Base-by-base conservation (phyloP, 2,113 vertebrate genomes). In the Neodon shergylaensis region DNA sequence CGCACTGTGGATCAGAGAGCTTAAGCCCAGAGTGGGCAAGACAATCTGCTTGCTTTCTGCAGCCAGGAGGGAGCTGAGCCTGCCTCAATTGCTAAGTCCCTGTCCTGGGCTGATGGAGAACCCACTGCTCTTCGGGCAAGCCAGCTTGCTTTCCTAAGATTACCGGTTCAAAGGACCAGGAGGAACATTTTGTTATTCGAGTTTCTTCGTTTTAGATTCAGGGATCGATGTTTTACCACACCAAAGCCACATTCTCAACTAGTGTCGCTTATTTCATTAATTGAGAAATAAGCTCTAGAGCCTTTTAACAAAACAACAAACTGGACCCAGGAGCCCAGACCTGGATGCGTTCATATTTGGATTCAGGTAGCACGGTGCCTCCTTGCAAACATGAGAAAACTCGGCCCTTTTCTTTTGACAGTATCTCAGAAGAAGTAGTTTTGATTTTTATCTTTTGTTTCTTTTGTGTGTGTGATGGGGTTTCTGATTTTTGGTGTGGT, bases 401-500 rank as follows among this genome's bases (percentile, higher is more conserved):
- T 88, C 58, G 92, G 77, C 54, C 82, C 81, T 96, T 96, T 94
- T 95, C 82, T 65, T 94, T 95, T 95, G 94, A 94, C 58, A 78
- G 66, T 88, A 86, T 33, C 85, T 95, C 61, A 82, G 72, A 96
- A 86, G 39, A 88, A 95, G 81, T 81, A 14, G 9, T 36, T n/a
- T 39, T 70, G 96, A 82, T 90, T 93, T 88, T 68, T 68, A 11
- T 31, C 28, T 21, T 21, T 90, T 31, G 31, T 21, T 89, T 61
- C 36, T 21, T 47, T 33, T n/a, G 4, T 68, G 19, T 44, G 22
- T 96, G 90, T 93, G 92, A 90, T 77, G 81, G n/a, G 47, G 87
- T 92, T 90, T 96, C 73, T 92, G 90, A 94, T 97, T 94, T 96
- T 96, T 42, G 83, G 89, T 88, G 85, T 84, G 94, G 72, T 26